Evolutionary conservation across 2,888 invertebrate species (phyloP), one percentile per base, ranked within the genome.

Genomic region (Drosophila vallismaia): DNA sequence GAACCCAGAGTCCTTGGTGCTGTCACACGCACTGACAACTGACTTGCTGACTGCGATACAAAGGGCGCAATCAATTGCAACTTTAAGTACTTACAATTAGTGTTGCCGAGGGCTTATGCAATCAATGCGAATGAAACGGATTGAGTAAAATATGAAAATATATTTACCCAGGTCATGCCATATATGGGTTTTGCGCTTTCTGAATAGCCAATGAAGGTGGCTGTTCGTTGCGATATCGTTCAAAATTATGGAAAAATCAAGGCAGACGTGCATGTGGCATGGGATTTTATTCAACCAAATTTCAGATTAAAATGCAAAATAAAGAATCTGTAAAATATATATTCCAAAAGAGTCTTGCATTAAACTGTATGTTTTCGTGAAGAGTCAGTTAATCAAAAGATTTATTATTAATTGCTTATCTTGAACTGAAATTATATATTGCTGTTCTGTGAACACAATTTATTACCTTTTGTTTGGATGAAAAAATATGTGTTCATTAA

Each of bases 1-100:
- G 10, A 24, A 24, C 14, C 14, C 14, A 14, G 14, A 14, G 46
- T 24, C 42, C 52, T 48, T 60, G 63, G 29, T 29, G 29, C 33
- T 72, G 63, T 58, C 68, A 62, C 12, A 40, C 42, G 6, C 59
- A 69, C 57, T 59, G 54, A 48, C 40, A 58, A 64, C 48, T 54
- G 58, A 57, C 44, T 51, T 53, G 40, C 45, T 42, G 29, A 57
- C 26, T 45, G 26, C 54, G 8, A 48, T 38, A 46, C 53, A 62
- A 78, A 62, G 67, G 46, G 19, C 69, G 29, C 56, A 68, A 68
- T 67, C 67, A 68, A 66, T 64, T 57, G 70, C 51, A 70, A 69
- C 69, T 69, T 36, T 70, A 57, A 57, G 70, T 52, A 38, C 52
- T 66, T 9, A 45, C 67, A 64, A 64, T 64, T 66, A 66, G 63